Conservation (phyloP, 1,140 invertebrate genomes). For the Onthophagus taurus region DNA sequence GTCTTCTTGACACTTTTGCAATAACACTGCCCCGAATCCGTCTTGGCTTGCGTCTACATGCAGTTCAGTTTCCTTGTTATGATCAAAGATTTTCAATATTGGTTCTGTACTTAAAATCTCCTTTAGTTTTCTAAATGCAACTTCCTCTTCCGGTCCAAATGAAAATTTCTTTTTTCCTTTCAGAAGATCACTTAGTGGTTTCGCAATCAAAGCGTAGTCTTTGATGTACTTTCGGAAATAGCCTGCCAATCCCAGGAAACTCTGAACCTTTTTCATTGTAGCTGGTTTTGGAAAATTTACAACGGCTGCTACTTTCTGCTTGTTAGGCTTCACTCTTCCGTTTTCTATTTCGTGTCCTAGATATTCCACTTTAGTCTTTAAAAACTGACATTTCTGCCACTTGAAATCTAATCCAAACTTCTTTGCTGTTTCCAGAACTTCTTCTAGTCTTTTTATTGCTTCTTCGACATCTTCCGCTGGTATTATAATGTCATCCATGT, state of each 20-base stretch:
- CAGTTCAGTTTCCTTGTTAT: slow-evolving; percentile 23
- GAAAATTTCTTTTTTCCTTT: background rate
- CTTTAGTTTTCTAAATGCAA: slow-evolving; percentile 13
- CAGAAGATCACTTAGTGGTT: slow-evolving; percentile 7
- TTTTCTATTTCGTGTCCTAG: slow-evolving; percentile 5
- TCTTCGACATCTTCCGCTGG: slow-evolving; percentile 15
- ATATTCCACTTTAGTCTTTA: slow-evolving; percentile 4
- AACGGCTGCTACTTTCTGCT: slow-evolving; percentile 6
- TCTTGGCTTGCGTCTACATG: slow-evolving; percentile 28
- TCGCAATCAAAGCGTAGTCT: slow-evolving; percentile 6
- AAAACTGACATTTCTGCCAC: slow-evolving; percentile 15
- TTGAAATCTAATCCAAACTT: slow-evolving; percentile 2
- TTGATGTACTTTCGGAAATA: slow-evolving; percentile 9
- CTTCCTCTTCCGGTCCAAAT: background rate
- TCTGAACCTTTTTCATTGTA: slow-evolving; percentile 8
- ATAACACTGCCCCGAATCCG: slow-evolving; percentile 28
- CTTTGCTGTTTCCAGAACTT: slow-evolving; percentile 12
- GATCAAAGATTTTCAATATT: slow-evolving; percentile 21
- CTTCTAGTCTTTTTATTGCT: slow-evolving; percentile 16
- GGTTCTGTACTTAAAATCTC: slow-evolving; percentile 15
- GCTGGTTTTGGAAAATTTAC: slow-evolving; percentile 6
- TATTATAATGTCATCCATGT: slow-evolving; percentile 23
- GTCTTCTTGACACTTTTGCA: slow-evolving; percentile 12
- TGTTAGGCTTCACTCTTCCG: slow-evolving; percentile 6
- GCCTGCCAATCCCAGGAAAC: background rate